Conservation (phyloP, 2,888 invertebrate genomes). For the Mesorhabditis spiculigera region DNA sequence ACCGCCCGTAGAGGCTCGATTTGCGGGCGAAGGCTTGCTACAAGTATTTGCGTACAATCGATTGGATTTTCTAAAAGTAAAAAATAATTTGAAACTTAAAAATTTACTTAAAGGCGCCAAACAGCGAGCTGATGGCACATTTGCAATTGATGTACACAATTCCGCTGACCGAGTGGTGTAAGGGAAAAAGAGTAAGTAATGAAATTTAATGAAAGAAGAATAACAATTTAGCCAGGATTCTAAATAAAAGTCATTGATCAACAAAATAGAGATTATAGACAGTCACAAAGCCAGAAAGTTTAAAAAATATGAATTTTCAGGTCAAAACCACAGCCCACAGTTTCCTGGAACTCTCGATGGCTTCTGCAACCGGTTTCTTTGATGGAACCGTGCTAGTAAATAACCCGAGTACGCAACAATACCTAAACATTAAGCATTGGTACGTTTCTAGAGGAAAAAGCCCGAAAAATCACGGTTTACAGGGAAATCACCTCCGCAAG, state of each 20-base stretch:
- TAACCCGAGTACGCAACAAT: not conserved
- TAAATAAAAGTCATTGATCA: not conserved
- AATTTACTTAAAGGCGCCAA: not conserved
- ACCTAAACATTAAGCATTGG: not conserved
- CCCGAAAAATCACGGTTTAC: not conserved
- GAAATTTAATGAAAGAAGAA: no score
- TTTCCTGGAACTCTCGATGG: not conserved
- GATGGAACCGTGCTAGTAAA: not conserved
- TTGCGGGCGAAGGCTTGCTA: not conserved
- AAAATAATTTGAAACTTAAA: not conserved
- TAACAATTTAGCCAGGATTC: not conserved
- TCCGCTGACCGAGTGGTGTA: not conserved
- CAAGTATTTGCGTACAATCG: not conserved
- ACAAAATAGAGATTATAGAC: no score
- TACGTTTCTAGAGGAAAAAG: not conserved
- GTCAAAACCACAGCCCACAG: not conserved
- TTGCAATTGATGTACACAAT: not conserved
- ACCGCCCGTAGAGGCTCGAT: not conserved
- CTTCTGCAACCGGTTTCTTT: not conserved
- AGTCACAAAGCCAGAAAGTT: not conserved
- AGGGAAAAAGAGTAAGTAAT: constrained; percentile 1
- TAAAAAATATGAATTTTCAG: not conserved
- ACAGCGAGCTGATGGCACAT: not conserved
- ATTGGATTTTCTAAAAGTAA: not conserved
- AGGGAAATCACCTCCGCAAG: not conserved